phyloP scores from a whole-genome alignment of 2,888 invertebrate genomes.

The Lasioglossum vierecki region DNA sequence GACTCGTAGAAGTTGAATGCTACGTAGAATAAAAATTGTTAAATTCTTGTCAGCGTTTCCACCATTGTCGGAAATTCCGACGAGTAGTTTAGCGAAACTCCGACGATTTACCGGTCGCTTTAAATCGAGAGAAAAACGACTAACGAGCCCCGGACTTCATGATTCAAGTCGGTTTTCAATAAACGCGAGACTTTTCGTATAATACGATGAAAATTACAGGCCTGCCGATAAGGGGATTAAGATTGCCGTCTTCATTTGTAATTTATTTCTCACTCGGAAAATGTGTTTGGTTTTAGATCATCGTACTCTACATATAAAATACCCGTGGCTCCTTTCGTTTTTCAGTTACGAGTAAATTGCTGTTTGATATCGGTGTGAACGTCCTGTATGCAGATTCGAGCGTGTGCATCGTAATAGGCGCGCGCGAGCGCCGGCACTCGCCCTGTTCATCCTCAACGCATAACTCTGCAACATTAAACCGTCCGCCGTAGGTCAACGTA shows the following conservation, averaged over 20 bases:
- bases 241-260: not conserved
- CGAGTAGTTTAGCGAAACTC: not conserved
- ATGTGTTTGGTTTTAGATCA: not conserved
- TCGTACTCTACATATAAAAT: not conserved
- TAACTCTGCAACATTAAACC: conserved; percentile 75
- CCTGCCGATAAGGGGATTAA: not conserved
- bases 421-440: conserved; percentile 14
- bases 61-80: no score
- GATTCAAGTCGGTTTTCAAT: conserved; percentile 6
- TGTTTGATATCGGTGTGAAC: conserved; percentile 5
- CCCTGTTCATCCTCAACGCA: conserved; percentile 56
- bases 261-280: not conserved
- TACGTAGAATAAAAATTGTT: not conserved
- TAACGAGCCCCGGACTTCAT: not conserved
- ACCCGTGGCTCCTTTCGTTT: not conserved
- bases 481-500: conserved; percentile 74
- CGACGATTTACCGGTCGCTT: not conserved
- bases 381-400: conserved; percentile 23
- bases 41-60: not conserved
- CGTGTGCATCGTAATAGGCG: conserved; percentile 24
- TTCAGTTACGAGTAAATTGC: conserved; percentile 6
- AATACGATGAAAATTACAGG: not conserved
- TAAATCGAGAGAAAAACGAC: not conserved
- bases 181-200: not conserved
- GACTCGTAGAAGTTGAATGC: no score